Evolutionary conservation across 2,113 vertebrate genomes (phyloP).

Genomic region (Struthidea cinerea): DNA sequence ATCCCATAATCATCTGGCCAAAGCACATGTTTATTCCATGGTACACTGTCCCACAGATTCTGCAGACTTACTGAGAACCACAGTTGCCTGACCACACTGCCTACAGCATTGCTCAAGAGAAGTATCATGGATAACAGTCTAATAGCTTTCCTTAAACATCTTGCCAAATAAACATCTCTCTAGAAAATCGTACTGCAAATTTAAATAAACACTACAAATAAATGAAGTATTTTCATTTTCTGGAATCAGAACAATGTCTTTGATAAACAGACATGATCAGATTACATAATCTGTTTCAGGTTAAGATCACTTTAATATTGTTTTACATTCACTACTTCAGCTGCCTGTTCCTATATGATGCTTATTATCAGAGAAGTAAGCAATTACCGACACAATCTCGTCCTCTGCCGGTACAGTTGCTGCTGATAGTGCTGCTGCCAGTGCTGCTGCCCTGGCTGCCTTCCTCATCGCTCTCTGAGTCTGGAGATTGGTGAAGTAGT

Average conservation of each 20-base stretch:
- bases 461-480: conserved; percentile 81
- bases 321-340: conserved; percentile 34
- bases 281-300: conserved; percentile 70
- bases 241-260: neutral
- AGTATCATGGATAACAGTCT: neutral
- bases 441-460: conserved; percentile 67
- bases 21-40: neutral
- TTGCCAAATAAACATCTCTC: neutral
- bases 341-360: conserved; percentile 69
- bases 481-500: conserved; percentile 96
- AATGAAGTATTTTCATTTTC: neutral
- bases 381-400: conserved; percentile 83
- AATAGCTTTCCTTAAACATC: conserved; percentile 3
- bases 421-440: conserved; percentile 80
- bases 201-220: neutral
- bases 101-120: neutral
- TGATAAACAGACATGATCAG: neutral
- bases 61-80: conserved; percentile 2
- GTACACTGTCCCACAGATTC: neutral
- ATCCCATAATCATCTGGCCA: conserved; percentile 18
- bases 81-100: neutral
- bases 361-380: conserved; percentile 70
- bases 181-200: neutral
- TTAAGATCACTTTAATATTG: conserved; percentile 24
- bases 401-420: conserved; percentile 67